A percentile compares a stretch with the other conserved stretches of the same genome.
Evolutionary conservation across 1,140 invertebrate species (phyloP).

Genomic region (Branchinecta lynchi): DNA sequence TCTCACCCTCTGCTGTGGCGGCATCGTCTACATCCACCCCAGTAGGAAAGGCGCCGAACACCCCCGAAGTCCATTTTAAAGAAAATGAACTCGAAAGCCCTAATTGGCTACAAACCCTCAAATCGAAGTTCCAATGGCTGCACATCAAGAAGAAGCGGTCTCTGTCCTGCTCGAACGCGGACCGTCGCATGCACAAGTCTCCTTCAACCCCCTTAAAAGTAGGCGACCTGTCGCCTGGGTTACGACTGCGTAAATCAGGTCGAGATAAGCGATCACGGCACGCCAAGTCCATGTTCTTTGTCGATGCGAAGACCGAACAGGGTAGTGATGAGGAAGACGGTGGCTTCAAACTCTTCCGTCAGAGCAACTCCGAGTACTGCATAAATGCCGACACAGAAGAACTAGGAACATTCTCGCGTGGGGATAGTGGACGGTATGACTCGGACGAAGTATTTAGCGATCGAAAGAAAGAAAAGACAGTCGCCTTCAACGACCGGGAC

Average conservation of each 20-base stretch:
- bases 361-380: background rate
- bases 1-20: too few relatives aligned
- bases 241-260: background rate
- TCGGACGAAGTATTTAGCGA: background rate
- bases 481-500: background rate
- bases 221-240: background rate
- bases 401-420: background rate
- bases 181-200: background rate
- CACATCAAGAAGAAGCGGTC: background rate
- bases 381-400: background rate
- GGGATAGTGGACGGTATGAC: slow-evolving; percentile 4
- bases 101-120: background rate
- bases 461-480: background rate
- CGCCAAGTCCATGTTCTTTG: slow-evolving; percentile 4
- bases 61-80: too few relatives aligned
- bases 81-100: background rate
- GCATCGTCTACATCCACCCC: too few relatives aligned
- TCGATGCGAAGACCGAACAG: background rate
- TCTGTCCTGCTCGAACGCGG: background rate
- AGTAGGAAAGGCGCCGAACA: too few relatives aligned
- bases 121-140: slow-evolving; percentile 1
- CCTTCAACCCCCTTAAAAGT: background rate
- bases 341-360: background rate
- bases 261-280: background rate
- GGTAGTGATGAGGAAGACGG: background rate